Evolutionary conservation across 2,888 invertebrate genomes (phyloP), one percentile per base, ranked within the genome.

Genomic region (Hypena proboscidalis): DNA sequence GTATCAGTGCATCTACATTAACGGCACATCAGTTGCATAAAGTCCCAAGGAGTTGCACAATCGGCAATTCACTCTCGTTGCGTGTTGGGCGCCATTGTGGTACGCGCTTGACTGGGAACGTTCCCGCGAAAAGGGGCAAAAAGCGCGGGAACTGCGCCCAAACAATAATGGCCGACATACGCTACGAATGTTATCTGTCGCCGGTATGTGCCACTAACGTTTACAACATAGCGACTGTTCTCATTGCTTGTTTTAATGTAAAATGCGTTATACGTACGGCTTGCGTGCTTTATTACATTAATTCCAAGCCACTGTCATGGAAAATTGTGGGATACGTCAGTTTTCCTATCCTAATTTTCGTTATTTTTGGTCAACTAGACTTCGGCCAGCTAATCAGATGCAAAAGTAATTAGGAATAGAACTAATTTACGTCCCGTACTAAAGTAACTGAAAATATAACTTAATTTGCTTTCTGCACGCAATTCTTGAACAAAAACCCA

Each of bases 101-200:
- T 86, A 84, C 83, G 87, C 85, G 87, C 80, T 79, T 78, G 79
- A 78, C 83, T 90, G 90, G 79, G 91, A 91, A 90, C 78, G 77
- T 91, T 91, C 90, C 89, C 91, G 90, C 90, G 89, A 78, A 80
- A 80, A 72, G 70, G 50, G 69, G 76, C 84, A 90, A 91, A 91
- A 90, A 89, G 83, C 90, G 90, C 90, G 90, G 89, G 91, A 91
- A 88, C 83, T 66, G 53, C 70, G 60, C 71, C 71, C 57, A 74
- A 79, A 84, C 84, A 87, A 90, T 86, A 83, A 88, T 83, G 81
- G 82, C 83, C 85, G 83, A 86, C 87, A 88, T 90, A 86, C 83
- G 81, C 83, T 81, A 80, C 83, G 70, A 85, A 89, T 87, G 83
- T 84, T 89, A 89, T 89, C 86, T 87, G 69, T 74, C 66, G 64